Evolutionary conservation across 2,888 invertebrate species (phyloP), one percentile per base, ranked within the genome.

Genomic region (Druceiella hillmani): DNA sequence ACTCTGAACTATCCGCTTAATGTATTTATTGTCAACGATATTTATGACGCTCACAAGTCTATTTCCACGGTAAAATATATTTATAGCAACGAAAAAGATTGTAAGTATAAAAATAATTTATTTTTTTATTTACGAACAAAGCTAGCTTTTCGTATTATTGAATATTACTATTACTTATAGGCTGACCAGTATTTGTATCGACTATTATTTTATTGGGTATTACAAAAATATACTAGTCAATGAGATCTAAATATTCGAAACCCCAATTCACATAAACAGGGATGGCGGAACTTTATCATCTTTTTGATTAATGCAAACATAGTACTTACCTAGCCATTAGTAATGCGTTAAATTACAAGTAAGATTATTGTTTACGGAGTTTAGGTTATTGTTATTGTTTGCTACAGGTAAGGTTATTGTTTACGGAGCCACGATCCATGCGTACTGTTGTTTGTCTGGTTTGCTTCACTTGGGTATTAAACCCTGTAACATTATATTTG

Each of bases 361-460:
- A 15, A 40, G 9, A 11, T 5, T 12, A 27, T 4, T 4, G 11
- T 10, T n/a, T n/a, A 5, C 11, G 10, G 2, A 17, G 12, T 25
- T 33, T 20, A 12, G 4, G 12, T 9, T 10, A 11, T n/a, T 5
- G n/a, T 17, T 20, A 10, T 39, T 4, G 37, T 33, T 37, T 36
- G 27, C 57, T 61, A 6, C 47, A 73, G 71, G 56, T 37, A 62
- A 56, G 43, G 54, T 81, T 4, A 56, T 87, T 2, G 75, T 88
- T 1, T 86, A 87, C 52, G 87, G 88, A 0, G 64, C 73, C 11
- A 73, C 71, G 17, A 57, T 86, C 31, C 74, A 83, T 48, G 75
- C 80, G 0, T 82, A 79, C 51, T 76, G 79, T 47, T 81, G 84
- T 49, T 50, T 87, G 5, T 69, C 76, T 11, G 75, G 78, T 0